Evolutionary conservation across 2,888 invertebrate genomes (phyloP).

Genomic region (Temnothorax rugatulus): DNA sequence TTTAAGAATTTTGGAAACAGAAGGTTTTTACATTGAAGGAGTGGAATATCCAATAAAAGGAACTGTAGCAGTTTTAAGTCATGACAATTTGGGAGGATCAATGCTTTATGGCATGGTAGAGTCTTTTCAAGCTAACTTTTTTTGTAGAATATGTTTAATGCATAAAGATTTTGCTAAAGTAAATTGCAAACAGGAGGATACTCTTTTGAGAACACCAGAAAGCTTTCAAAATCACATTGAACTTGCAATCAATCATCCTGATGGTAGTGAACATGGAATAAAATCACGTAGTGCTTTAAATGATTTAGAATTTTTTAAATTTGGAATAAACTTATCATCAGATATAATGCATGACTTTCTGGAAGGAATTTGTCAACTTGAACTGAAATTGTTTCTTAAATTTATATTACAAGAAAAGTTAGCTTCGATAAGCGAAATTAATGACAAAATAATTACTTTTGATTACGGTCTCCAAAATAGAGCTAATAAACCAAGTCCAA

Average conservation of each 20-base stretch:
- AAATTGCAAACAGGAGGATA: neutral
- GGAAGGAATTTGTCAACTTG: constrained; percentile 2
- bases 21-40: constrained; percentile 6
- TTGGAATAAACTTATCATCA: constrained; percentile 6
- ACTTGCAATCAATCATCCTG: neutral
- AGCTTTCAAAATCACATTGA: constrained; percentile 2
- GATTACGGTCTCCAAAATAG: constrained; percentile 8
- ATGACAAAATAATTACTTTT: constrained; percentile 5
- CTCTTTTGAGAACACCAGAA: neutral
- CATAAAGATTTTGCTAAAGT: constrained; percentile 3
- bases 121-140: constrained; percentile 14
- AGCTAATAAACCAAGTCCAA: neutral
- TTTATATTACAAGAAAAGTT: constrained; percentile 1
- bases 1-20: constrained; percentile 12
- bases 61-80: neutral
- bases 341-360: constrained; percentile 19
- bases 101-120: constrained; percentile 13
- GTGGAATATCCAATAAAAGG: constrained; percentile 10
- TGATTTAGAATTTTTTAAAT: constrained; percentile 10
- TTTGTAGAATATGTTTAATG: constrained; percentile 26
- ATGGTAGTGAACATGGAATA: neutral
- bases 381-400: neutral
- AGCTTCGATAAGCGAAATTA: neutral
- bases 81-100: constrained; percentile 4
- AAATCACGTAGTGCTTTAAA: neutral